These are phyloP conservation scores for Bimastos eiseni DNA, from an alignment of 2,888 invertebrate genomes.

Conservation along the genomic window DNA sequence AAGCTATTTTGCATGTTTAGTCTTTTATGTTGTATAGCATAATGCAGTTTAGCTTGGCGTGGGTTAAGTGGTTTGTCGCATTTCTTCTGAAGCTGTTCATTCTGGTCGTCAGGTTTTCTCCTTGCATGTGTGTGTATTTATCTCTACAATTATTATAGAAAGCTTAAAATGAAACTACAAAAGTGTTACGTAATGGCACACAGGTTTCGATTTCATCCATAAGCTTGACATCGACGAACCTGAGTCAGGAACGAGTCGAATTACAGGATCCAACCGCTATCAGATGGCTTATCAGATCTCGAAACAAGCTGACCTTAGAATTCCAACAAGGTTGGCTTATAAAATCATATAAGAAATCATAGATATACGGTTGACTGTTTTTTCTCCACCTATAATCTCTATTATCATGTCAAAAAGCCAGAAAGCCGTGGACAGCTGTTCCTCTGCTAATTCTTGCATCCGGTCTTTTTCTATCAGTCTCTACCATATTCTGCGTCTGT, in stretches of 20 bases:
- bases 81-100: neutral
- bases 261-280: neutral
- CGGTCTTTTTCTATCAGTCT: neutral
- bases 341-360: no score
- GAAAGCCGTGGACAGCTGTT: no score
- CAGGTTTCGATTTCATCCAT: conserved; percentile 26
- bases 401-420: no score
- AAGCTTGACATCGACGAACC: conserved; percentile 7
- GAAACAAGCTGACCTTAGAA: conserved; percentile 9
- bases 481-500: neutral
- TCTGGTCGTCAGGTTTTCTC: neutral
- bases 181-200: neutral
- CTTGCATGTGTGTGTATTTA: neutral
- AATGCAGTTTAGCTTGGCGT: neutral
- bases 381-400: no score
- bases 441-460: no score
- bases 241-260: neutral
- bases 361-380: no score
- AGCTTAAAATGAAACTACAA: neutral
- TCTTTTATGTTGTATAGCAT: neutral
- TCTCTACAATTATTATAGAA: neutral
- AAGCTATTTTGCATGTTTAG: neutral
- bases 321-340: conserved; percentile 26
- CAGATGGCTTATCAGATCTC: conserved; percentile 26
- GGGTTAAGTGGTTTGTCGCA: neutral